Evolutionary conservation across 2,888 invertebrate species (phyloP).

Genomic region (Coremacera marginata): DNA sequence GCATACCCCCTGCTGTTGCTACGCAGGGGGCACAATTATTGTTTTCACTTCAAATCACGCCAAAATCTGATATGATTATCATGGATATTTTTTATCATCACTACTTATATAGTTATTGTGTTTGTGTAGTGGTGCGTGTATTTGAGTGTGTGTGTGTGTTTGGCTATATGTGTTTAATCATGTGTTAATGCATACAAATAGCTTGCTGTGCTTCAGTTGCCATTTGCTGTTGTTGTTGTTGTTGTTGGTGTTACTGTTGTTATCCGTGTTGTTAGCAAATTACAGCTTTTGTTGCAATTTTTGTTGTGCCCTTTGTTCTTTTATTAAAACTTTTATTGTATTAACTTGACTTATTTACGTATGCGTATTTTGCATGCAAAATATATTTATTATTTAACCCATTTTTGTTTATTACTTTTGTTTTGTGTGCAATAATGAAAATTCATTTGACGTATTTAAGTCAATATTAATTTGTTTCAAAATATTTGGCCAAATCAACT

Average conservation of each 20-base stretch:
- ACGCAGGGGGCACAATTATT: slow-evolving; percentile 5
- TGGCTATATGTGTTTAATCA: not conserved
- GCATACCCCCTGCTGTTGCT: not conserved
- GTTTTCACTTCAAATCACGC: slow-evolving; percentile 16
- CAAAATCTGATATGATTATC: slow-evolving; percentile 27
- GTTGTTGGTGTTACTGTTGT: not conserved
- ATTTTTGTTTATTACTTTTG: not conserved
- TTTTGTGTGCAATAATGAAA: too few species aligned
- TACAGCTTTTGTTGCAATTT: slow-evolving; percentile 2
- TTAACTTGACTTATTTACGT: not conserved
- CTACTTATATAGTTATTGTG: not conserved
- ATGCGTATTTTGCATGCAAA: not conserved
- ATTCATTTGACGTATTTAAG: too few species aligned
- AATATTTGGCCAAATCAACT: too few species aligned
- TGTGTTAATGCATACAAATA: slow-evolving; percentile 4
- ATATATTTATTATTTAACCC: not conserved
- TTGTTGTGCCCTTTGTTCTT: not conserved
- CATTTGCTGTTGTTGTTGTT: not conserved
- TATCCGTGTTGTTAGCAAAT: not conserved
- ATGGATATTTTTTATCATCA: slow-evolving; percentile 8
- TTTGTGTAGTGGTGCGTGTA: not conserved
- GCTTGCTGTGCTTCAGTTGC: not conserved
- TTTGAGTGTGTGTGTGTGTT: not conserved
- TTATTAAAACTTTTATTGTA: slow-evolving; percentile 4
- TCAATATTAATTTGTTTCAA: too few species aligned